A percentile compares a stretch with the other conserved stretches of the same genome.
Conservation (phyloP, 2,113 vertebrate species). For the Amphiprion percula region DNA sequence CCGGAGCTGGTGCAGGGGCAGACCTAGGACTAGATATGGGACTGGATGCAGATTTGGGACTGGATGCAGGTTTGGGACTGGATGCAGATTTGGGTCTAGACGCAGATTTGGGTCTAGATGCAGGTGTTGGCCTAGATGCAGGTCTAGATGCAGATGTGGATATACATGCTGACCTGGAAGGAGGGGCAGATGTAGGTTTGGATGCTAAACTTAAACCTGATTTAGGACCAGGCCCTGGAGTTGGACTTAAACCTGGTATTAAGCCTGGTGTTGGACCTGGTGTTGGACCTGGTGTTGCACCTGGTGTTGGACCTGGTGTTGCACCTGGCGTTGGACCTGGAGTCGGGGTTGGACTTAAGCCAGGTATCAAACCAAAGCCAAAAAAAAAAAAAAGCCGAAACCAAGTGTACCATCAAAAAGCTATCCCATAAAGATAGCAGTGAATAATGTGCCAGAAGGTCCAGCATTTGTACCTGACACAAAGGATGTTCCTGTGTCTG, state of each 20-base stretch:
- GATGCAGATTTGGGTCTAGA: accelerated
- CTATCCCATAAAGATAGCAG: conserved; percentile 82
- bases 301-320: neutral
- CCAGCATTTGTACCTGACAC: conserved; percentile 84
- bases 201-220: conserved; percentile 28
- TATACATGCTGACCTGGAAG: conserved; percentile 10
- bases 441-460: conserved; percentile 88
- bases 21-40: neutral
- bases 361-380: conserved; percentile 51
- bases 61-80: accelerated
- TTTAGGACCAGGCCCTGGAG: conserved; percentile 4
- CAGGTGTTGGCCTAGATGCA: neutral
- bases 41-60: neutral
- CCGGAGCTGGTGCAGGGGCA: neutral
- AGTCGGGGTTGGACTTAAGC: conserved; percentile 28
- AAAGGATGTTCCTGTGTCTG: conserved; percentile 78
- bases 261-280: conserved; percentile 41
- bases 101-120: neutral
- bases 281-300: conserved; percentile 25
- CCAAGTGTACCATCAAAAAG: conserved; percentile 48
- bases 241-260: conserved; percentile 10
- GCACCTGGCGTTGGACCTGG: conserved; percentile 7
- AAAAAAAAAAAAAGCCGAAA: conserved; percentile 33
- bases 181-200: neutral
- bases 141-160: neutral